Evolutionary conservation across 2,113 vertebrate species (phyloP), one percentile per base, ranked within the genome.

Genomic region (Corythoichthys haematopterus): DNA sequence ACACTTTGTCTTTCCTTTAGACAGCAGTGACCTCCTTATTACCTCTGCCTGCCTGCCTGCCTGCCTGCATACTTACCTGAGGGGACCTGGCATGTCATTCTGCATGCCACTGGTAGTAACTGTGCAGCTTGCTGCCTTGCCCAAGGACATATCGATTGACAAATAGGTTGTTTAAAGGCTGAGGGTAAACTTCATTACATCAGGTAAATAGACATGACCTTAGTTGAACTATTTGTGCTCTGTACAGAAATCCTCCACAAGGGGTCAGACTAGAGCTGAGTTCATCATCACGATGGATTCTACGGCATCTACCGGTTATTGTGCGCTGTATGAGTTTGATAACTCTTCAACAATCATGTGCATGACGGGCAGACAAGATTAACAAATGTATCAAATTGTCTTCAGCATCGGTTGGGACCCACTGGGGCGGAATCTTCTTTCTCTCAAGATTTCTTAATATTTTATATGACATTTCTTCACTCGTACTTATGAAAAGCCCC

Each of bases 391-490:
- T 57, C 11, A 1, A 68, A 72, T 75, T 58, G 53, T 46, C 64
- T 69, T 73, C 74, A 76, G 65, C 68, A 69, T 72, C 79, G 56
- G 76, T 83, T 71, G 73, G 28, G 43, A 51, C 69, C 75, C 48
- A 20, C 58, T 1, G 37, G 38, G 20, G 38, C n/a, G 40, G 3
- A 50, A 66, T 43, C 56, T 66, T 35, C 51, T 53, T 40, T 68
- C 62, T 68, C 36, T 46, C 52, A 66, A 28, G 66, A 75, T 74
- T 80, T 76, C 78, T 84, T 83, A 84, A 87, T 88, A 84, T 87
- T 84, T 87, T 66, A 83, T 80, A 61, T 70, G 81, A 81, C 69
- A 78, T 75, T 76, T 83, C 70, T 79, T 75, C 82, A 71, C 82
- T 84, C 83, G 83, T 85, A 81, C 77, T 79, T 65, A 75, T 82